A percentile compares a stretch with the other conserved stretches of the same genome.
These are phyloP conservation scores for Drosophila pseudoobscura DNA, from an alignment of 1,140 invertebrate genomes.

Conservation along the genomic window DNA sequence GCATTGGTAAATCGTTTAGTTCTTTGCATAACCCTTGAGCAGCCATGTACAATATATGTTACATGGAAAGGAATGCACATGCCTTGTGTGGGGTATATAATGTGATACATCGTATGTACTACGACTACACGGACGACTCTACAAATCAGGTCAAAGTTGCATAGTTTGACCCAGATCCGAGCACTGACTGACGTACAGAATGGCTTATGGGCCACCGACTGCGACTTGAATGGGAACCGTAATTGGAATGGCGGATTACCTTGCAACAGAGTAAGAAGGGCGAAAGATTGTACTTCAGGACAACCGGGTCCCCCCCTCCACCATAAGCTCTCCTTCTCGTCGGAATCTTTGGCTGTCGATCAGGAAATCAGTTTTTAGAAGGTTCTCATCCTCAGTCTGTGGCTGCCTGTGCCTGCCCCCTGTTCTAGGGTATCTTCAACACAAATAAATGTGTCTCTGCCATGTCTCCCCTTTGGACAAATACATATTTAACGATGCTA, in stretches of 20 bases:
- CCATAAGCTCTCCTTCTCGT: too few species aligned
- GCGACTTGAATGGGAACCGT: neutral
- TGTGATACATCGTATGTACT: constrained; percentile 1
- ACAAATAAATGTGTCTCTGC: too few species aligned
- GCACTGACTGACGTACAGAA: constrained; percentile 60
- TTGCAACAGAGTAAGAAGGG: too few species aligned
- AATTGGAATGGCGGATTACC: neutral
- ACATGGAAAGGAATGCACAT: constrained; percentile 5
- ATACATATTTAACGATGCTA: too few species aligned
- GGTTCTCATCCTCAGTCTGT: too few species aligned
- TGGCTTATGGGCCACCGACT: constrained; percentile 29
- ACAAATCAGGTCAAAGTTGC: constrained; percentile 76
- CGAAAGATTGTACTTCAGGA: too few species aligned
- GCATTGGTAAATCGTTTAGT: constrained; percentile 40
- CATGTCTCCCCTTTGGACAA: too few species aligned
- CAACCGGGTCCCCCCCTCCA: too few species aligned
- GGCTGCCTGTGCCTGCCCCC: too few species aligned
- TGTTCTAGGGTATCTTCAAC: too few species aligned
- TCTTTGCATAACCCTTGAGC: constrained; percentile 30
- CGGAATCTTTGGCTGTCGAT: too few species aligned
- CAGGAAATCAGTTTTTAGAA: too few species aligned
- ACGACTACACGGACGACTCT: constrained; percentile 27
- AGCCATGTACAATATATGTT: constrained; percentile 1
- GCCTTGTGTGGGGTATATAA: neutral
- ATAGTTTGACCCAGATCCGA: constrained; percentile 68